A percentile compares a stretch with the other conserved stretches of the same genome.
These are phyloP conservation scores for Taenaris catops DNA, from an alignment of 2,888 invertebrate species.

Conservation along the genomic window DNA sequence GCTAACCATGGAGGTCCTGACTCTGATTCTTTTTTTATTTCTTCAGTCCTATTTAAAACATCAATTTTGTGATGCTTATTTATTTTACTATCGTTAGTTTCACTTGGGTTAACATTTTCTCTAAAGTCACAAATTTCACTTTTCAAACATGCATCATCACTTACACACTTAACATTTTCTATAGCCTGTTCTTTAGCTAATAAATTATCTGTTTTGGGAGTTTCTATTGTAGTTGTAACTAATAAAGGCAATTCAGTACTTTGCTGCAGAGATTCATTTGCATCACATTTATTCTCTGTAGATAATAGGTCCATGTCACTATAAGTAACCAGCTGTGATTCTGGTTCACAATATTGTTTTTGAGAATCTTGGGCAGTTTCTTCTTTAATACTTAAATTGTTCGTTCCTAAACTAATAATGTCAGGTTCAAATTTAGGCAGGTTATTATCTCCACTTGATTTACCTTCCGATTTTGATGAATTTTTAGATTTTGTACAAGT, in stretches of 20 bases:
- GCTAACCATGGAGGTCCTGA: conserved; percentile 61
- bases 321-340: conserved; percentile 34
- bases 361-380: conserved; percentile 39
- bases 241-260: conserved; percentile 33
- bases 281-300: conserved; percentile 45
- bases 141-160: conserved; percentile 56
- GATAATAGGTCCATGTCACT: conserved; percentile 38
- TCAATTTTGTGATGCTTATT: conserved; percentile 59
- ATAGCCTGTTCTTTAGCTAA: conserved; percentile 43
- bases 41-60: conserved; percentile 49
- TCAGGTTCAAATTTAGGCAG: conserved; percentile 52
- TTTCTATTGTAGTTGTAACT: conserved; percentile 35
- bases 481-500: conserved; percentile 49
- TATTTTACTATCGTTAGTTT: conserved; percentile 57
- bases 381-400: conserved; percentile 26
- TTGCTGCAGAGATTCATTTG: conserved; percentile 59
- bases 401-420: conserved; percentile 40
- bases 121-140: conserved; percentile 71
- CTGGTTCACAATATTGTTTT: conserved; percentile 34
- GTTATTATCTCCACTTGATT: conserved; percentile 42
- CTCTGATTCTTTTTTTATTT: conserved; percentile 58
- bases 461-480: conserved; percentile 46
- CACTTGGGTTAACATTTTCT: conserved; percentile 75
- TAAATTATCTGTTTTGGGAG: conserved; percentile 35
- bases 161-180: conserved; percentile 46